Percentiles rank a stretch among this genome's conserved stretches.
These are phyloP conservation scores for Papilio polytes DNA, from an alignment of 1,140 invertebrate species.

Conservation along the genomic window DNA sequence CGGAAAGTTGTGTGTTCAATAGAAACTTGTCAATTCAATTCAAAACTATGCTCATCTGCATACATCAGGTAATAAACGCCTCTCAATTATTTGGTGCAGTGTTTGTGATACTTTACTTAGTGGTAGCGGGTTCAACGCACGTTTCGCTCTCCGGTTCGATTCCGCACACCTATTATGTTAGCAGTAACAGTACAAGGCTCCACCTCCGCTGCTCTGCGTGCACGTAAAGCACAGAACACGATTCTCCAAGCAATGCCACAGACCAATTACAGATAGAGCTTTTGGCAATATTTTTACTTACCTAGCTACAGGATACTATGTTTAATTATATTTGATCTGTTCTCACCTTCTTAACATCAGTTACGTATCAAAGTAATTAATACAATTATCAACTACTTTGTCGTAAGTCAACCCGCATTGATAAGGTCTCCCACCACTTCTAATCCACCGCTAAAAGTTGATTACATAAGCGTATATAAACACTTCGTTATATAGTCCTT, in stretches of 20 bases:
- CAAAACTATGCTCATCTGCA: background rate
- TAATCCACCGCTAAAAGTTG: background rate
- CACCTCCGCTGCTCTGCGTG: background rate
- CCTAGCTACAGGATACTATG: background rate
- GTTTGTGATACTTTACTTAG: background rate
- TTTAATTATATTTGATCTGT: background rate
- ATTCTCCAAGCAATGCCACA: background rate
- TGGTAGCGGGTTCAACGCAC: background rate
- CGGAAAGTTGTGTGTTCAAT: background rate
- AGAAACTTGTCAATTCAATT: too few species aligned
- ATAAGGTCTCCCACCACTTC: background rate
- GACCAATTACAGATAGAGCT: background rate
- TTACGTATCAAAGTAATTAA: background rate
- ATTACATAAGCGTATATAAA: background rate
- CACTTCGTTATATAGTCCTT: too few species aligned
- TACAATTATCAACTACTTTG: background rate
- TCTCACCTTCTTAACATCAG: background rate
- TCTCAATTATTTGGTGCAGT: background rate
- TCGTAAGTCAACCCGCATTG: background rate
- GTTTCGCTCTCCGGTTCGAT: constrained; percentile 17
- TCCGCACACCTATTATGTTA: constrained; percentile 14
- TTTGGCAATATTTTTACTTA: background rate
- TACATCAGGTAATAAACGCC: background rate
- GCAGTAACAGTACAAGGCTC: background rate
- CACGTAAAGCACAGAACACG: background rate